Conservation (phyloP, 2,113 vertebrate species). For the Arenaria interpres region DNA sequence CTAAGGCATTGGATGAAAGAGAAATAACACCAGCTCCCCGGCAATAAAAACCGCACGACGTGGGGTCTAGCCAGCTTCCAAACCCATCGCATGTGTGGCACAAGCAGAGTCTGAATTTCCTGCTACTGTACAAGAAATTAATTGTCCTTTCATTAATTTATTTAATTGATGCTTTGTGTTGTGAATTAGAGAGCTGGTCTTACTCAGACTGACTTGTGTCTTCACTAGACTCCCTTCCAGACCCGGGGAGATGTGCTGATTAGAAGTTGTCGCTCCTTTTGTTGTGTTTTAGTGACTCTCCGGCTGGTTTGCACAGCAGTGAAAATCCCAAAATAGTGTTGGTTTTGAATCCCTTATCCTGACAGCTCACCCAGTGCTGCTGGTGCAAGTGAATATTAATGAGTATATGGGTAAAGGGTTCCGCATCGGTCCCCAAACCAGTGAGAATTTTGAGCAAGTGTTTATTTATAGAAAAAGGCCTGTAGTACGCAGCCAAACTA, state of each 20-base stretch:
- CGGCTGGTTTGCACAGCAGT: not conserved
- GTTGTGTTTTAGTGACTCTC: not conserved
- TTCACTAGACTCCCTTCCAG: not conserved
- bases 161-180: not conserved
- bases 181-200: not conserved
- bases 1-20: constrained; percentile 43
- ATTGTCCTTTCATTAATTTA: not conserved
- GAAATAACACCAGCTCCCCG: constrained; percentile 17
- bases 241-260: rapidly evolving
- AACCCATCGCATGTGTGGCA: not conserved
- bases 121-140: constrained; percentile 8
- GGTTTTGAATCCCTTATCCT: not conserved
- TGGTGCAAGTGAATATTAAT: not conserved
- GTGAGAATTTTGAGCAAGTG: not conserved
- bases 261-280: not conserved
- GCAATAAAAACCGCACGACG: not conserved
- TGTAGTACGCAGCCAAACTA: not conserved
- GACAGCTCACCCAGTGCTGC: not conserved
- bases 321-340: not conserved
- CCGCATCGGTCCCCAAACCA: not conserved
- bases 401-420: not conserved
- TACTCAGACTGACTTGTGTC: not conserved
- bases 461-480: not conserved
- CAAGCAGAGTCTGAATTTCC: not conserved
- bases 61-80: constrained; percentile 21